phyloP scores from a whole-genome alignment of 2,888 invertebrate genomes.

The Oxyscelio sp. region DNA sequence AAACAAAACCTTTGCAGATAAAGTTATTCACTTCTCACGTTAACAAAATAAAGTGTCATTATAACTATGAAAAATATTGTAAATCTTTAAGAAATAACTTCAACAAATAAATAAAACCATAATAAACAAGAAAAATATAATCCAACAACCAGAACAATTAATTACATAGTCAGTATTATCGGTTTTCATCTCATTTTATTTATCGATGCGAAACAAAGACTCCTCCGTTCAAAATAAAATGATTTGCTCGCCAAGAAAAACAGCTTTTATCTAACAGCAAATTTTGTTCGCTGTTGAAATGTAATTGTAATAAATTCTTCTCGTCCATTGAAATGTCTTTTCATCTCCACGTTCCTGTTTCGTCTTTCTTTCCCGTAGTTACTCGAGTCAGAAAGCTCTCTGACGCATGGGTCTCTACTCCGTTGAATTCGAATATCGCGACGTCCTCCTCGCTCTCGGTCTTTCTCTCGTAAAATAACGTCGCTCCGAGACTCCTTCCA shows the following conservation, averaged over 20 bases:
- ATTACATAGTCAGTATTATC: not conserved
- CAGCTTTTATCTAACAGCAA: slow-evolving; percentile 28
- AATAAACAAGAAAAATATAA: no score
- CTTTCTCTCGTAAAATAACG: slow-evolving; percentile 68
- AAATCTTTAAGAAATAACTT: no score
- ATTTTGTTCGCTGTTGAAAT: not conserved
- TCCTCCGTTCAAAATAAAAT: not conserved
- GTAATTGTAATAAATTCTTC: slow-evolving; percentile 49
- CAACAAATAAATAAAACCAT: no score
- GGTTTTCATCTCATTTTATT: not conserved
- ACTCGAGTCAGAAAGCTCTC: slow-evolving; percentile 52
- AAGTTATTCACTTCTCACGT: no score
- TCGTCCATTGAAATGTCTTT: slow-evolving; percentile 55
- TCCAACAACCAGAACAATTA: no score
- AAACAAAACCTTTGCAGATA: no score
- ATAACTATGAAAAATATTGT: no score
- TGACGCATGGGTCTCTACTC: slow-evolving; percentile 59
- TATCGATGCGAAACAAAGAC: not conserved
- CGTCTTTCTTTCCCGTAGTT: slow-evolving; percentile 45
- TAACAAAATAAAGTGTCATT: no score
- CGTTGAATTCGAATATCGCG: slow-evolving; percentile 64
- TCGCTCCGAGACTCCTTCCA: slow-evolving; percentile 70
- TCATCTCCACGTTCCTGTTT: slow-evolving; percentile 51
- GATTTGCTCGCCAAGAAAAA: slow-evolving; percentile 1
- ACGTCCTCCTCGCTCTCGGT: slow-evolving; percentile 15